phyloP scores from a whole-genome alignment of 2,113 vertebrate species.

The Leucopsar rothschildi region DNA sequence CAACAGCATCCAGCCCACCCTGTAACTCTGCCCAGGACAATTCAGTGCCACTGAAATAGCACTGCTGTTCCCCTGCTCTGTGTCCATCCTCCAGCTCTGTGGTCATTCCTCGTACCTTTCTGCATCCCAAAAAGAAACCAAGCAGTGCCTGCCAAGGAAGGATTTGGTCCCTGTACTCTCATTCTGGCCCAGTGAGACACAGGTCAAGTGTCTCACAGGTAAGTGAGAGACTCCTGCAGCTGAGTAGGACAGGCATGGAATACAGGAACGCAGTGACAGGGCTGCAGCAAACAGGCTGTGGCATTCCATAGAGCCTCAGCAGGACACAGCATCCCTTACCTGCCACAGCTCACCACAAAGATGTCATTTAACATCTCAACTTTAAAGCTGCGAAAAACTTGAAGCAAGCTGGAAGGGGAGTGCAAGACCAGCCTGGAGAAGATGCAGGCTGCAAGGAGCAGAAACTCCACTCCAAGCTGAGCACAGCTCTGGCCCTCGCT shows the following conservation, averaged over 20 bases:
- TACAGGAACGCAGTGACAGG: neutral
- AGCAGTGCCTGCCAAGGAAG: neutral
- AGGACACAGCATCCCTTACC: neutral
- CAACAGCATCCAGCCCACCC: neutral
- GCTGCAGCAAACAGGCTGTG: neutral
- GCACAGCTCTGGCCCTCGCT: neutral
- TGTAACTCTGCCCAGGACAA: neutral
- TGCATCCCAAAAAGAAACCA: neutral
- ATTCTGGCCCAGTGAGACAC: neutral
- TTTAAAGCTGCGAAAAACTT: neutral
- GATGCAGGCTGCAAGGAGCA: neutral
- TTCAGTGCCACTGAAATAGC: neutral
- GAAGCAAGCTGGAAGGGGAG: neutral
- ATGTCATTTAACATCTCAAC: neutral
- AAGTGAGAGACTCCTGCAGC: neutral
- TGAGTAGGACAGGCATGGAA: neutral
- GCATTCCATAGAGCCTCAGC: neutral
- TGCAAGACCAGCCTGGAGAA: neutral
- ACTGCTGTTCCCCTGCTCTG: neutral
- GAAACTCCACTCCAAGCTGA: neutral
- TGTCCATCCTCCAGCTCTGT: neutral
- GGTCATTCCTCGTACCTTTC: neutral
- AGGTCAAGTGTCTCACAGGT: neutral
- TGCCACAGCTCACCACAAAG: neutral
- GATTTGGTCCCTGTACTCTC: fast-evolving